Evolutionary conservation across 2,797 vertebrate species (phyloP).

Genomic region (Falco columbarius): DNA sequence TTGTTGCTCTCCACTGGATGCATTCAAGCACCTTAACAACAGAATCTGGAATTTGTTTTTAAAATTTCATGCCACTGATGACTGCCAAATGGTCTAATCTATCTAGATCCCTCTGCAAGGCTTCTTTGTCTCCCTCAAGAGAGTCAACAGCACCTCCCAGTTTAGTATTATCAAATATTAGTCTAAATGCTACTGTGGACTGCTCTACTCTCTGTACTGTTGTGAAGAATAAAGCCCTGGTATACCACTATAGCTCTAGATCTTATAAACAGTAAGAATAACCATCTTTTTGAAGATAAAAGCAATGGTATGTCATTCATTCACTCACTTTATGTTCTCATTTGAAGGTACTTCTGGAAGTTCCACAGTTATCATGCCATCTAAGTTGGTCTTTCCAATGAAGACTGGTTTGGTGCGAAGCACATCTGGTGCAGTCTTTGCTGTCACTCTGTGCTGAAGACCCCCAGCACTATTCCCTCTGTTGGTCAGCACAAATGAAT

Average conservation of each 20-base stretch:
- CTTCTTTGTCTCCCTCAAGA: neutral
- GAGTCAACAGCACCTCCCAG: neutral
- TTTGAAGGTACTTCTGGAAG: conserved; percentile 91
- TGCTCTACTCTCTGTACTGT: accelerated
- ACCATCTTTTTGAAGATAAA: neutral
- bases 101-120: neutral
- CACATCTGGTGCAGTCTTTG: conserved; percentile 94
- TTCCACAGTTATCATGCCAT: conserved; percentile 95
- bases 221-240: neutral
- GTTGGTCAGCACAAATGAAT: conserved; percentile 97
- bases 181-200: neutral
- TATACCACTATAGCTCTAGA: neutral
- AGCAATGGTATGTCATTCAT: neutral
- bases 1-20: neutral
- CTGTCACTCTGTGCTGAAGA: conserved; percentile 94
- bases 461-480: conserved; percentile 97
- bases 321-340: conserved; percentile 90
- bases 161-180: neutral
- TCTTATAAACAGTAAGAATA: neutral
- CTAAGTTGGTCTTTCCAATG: conserved; percentile 92
- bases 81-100: neutral
- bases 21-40: neutral
- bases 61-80: neutral
- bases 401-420: conserved; percentile 93
- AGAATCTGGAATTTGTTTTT: neutral